Conservation (phyloP, 2,888 invertebrate genomes). For the Stenodema calcarata region DNA sequence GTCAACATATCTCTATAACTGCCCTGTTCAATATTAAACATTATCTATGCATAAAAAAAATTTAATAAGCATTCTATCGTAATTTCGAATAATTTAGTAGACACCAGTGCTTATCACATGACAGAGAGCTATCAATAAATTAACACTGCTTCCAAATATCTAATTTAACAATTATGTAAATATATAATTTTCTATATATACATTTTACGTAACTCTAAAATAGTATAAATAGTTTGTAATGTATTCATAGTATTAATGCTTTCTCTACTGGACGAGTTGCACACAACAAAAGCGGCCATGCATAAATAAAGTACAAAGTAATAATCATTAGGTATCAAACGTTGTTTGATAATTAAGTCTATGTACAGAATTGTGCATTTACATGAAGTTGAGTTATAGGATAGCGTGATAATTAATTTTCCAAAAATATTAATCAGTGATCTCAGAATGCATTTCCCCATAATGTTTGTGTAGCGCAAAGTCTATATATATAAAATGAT, state of each 20-base stretch:
- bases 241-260: constrained; percentile 41
- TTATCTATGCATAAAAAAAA: constrained; percentile 52
- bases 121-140: constrained; percentile 53
- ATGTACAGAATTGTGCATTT: constrained; percentile 50
- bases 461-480: constrained; percentile 17
- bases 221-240: constrained; percentile 52
- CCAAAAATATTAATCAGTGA: constrained; percentile 38
- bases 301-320: constrained; percentile 50
- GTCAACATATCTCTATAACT: constrained; percentile 54
- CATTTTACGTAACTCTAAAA: constrained; percentile 50
- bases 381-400: constrained; percentile 45
- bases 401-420: constrained; percentile 28
- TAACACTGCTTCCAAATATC: constrained; percentile 50
- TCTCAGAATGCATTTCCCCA: constrained; percentile 20
- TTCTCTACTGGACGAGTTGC: constrained; percentile 58
- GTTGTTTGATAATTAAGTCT: constrained; percentile 17
- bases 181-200: constrained; percentile 47
- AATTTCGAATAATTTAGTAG: constrained; percentile 53
- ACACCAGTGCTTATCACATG: constrained; percentile 54
- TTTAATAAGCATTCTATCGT: constrained; percentile 53
- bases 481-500: constrained; percentile 1
- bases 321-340: constrained; percentile 22
- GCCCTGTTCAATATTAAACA: constrained; percentile 52
- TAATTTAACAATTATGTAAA: constrained; percentile 29
- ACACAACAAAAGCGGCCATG: constrained; percentile 54